Conservation (phyloP, 2,888 invertebrate genomes). For the Amblyteles armatorius region DNA sequence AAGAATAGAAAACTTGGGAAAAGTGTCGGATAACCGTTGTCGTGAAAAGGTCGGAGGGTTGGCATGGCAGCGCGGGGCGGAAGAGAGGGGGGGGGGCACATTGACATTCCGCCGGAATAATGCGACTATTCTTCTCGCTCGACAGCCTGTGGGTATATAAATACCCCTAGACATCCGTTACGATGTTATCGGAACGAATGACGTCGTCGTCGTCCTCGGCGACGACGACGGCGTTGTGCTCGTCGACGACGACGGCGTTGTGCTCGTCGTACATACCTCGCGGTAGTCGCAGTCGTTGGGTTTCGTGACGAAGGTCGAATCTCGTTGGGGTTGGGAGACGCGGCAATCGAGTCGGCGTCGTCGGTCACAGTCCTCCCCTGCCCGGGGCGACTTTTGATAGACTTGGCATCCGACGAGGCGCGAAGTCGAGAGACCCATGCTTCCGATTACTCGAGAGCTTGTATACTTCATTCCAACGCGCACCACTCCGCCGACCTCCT, state of each 20-base stretch:
- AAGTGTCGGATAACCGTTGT: constrained; percentile 41
- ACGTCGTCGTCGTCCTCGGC: constrained; percentile 35
- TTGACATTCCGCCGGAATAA: constrained; percentile 52
- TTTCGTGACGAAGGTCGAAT: constrained; percentile 75
- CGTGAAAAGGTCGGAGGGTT: constrained; percentile 25
- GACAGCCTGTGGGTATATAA: constrained; percentile 54
- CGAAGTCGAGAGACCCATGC: not conserved
- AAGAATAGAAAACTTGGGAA: constrained; percentile 42
- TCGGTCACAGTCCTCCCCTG: constrained; percentile 44
- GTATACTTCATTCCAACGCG: not conserved
- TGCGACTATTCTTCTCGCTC: constrained; percentile 51
- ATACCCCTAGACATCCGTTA: constrained; percentile 67
- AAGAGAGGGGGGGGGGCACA: not conserved
- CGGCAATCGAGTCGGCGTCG: constrained; percentile 62
- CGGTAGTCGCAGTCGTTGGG: constrained; percentile 57
- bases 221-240: constrained; percentile 29
- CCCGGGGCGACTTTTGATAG: constrained; percentile 57
- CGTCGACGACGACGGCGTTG: constrained; percentile 29
- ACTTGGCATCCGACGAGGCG: constrained; percentile 35
- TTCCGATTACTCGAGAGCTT: constrained; percentile 35
- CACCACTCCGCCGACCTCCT: not conserved
- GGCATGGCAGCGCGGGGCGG: not conserved
- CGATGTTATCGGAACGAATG: constrained; percentile 68
- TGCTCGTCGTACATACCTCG: constrained; percentile 25
- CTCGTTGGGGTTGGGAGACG: constrained; percentile 66